A percentile compares a stretch with the other conserved stretches of the same genome.
These are phyloP conservation scores for Bicyclus anynana DNA, from an alignment of 1,140 invertebrate genomes.

Conservation along the genomic window DNA sequence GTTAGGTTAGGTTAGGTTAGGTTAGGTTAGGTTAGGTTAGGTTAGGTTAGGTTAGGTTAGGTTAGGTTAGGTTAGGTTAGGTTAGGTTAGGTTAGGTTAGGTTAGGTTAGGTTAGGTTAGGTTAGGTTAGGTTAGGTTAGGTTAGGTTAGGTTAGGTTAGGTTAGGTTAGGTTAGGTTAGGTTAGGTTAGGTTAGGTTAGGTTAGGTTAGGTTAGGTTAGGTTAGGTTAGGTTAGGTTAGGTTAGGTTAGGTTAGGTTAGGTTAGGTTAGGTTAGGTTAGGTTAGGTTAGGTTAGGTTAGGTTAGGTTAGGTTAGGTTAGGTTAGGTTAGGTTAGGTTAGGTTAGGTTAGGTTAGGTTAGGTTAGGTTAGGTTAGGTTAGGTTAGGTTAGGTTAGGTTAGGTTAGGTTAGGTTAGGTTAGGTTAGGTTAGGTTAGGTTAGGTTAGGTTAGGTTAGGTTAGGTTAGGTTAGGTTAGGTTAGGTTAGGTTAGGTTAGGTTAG, in stretches of 20 bases:
- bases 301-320: conserved; percentile 15
- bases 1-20: neutral
- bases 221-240: conserved; percentile 15
- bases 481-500: no score
- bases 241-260: conserved; percentile 14
- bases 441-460: no score
- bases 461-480: no score
- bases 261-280: neutral
- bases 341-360: conserved; percentile 18
- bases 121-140: neutral
- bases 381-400: no score
- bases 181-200: conserved; percentile 12
- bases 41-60: neutral
- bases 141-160: conserved; percentile 12
- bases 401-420: no score
- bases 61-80: neutral
- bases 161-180: conserved; percentile 12
- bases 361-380: conserved; percentile 18
- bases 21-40: neutral
- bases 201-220: conserved; percentile 1
- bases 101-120: neutral
- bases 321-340: conserved; percentile 14
- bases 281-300: conserved; percentile 1
- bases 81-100: neutral
- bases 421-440: no score